Evolutionary conservation across 2,113 vertebrate species (phyloP).

Genomic region (Cariama cristata): DNA sequence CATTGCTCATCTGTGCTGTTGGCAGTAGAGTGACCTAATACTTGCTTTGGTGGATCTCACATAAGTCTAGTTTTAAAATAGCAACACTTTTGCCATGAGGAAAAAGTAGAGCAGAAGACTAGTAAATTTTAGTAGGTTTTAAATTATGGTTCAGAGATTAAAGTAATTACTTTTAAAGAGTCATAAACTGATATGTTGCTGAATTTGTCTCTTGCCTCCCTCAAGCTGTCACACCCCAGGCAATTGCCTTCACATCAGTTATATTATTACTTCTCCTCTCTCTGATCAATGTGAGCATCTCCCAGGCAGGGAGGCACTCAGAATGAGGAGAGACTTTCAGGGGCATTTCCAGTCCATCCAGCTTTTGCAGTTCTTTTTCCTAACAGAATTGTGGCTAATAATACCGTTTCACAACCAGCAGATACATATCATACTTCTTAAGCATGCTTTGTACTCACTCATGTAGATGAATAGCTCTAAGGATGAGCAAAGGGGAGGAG

Average conservation of each 20-base stretch:
- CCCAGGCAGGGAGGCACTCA: background rate
- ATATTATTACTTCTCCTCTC: background rate
- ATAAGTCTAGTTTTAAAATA: background rate
- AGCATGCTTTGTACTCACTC: background rate
- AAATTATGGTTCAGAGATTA: conserved; percentile 34
- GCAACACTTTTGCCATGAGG: background rate
- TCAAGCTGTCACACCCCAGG: conserved; percentile 9
- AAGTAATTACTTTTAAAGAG: conserved; percentile 36
- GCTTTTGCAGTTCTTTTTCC: background rate
- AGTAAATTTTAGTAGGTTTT: background rate
- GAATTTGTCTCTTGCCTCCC: conserved; percentile 33
- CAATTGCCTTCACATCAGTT: background rate
- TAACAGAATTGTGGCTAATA: background rate
- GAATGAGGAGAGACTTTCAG: background rate
- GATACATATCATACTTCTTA: background rate
- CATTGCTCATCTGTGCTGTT: background rate
- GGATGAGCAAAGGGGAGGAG: background rate
- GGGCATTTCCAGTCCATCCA: background rate
- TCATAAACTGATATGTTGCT: conserved; percentile 13
- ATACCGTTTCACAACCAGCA: background rate
- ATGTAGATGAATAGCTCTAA: background rate
- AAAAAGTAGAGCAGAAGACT: background rate
- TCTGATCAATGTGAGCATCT: background rate
- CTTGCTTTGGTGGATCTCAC: background rate
- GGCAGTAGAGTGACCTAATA: background rate